Base-by-base conservation (phyloP, 2,888 invertebrate genomes). In the Brachyopa scutellaris region DNA sequence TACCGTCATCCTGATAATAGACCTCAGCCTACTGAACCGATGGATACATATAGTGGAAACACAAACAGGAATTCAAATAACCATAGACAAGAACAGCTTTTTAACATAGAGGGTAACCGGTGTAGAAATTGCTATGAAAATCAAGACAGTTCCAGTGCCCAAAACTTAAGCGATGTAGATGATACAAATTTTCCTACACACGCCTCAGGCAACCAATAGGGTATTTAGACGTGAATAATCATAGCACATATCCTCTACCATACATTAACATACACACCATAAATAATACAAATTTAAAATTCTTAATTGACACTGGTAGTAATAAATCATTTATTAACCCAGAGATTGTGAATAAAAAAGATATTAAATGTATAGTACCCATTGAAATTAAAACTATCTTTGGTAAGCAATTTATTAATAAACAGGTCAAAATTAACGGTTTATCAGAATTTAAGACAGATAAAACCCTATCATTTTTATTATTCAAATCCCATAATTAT, bases 301-400 rank as follows among this genome's bases (percentile, higher is more conserved):
- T 84, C 59, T 26, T 80, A 8, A 55, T 77, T 11, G 69, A 51
- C 21, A 69, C 82, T 15, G 57, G 74, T 7, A 67, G 69, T 33
- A 77, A 69, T 11, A 38, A 36, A 73, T 77, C 78, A n/a, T 85
- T 84, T 55, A 74, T 85, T 40, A 78, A 72, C 9, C 84, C 79
- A 2, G 42, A 57, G 21, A 53, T 80, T 8, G 13, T 80, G 13
- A 29, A 36, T 2, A 23, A 21, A 2, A 42, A 26, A 19, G 7
- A 61, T 26, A 53, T 59, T 19, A 13, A 49, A 72, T 38, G 29
- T 55, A 74, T 66, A 64, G 38, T 49, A 45, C 76, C 82, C 9
- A 8, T 82, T 17, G 15, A 59, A 47, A 70, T 77, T 29, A 72
- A 66, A 59, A 77, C 77, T 6, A 42, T 72, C 31, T 67, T 77